Evolutionary conservation across 2,113 vertebrate species (phyloP), one percentile per base, ranked within the genome.

Genomic region (Archocentrus centrarchus): DNA sequence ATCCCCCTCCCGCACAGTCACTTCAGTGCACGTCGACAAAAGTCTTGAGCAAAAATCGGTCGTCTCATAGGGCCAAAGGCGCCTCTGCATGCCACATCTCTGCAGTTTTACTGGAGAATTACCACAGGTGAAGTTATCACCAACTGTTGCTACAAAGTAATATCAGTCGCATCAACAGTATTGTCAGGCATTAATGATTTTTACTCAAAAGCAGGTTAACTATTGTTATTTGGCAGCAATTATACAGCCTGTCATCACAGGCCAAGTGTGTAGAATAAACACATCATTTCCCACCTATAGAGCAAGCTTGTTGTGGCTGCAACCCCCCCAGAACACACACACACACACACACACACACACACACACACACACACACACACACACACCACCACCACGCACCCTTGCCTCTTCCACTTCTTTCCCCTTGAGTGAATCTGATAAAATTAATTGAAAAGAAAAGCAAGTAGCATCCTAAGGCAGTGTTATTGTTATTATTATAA

Each of bases 401-500:
- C 75, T 61, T 64, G 30, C 63, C 88, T 89, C 78, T 75, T 86
- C 85, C 83, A 79, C 83, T 77, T 79, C 81, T 86, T 89, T 82
- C 75, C 89, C 88, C 88, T 77, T 22, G 62, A 91, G 89, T 92
- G 81, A 85, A 91, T 94, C 88, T 93, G 91, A 95, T 95, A 91
- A 94, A 94, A 95, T 95, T 94, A 95, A 94, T 95, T 95, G 93
- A 94, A 95, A 94, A 94, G 90, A 94, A 94, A 94, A 93, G 92
- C 92, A 93, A 94, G 94, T 93, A 89, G 90, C 89, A 86, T 93
- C 92, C 88, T 90, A 87, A 94, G 93, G 93, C 95, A 90, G 83
- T 91, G 92, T 94, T 94, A 94, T 93, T 94, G 93, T 94, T 94
- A 92, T 95, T 95, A 94, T 95, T 91, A 93, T 95, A 94, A 95